These are phyloP conservation scores for Saccopteryx bilineata DNA, from an alignment of 2,113 vertebrate genomes.

Conservation along the genomic window DNA sequence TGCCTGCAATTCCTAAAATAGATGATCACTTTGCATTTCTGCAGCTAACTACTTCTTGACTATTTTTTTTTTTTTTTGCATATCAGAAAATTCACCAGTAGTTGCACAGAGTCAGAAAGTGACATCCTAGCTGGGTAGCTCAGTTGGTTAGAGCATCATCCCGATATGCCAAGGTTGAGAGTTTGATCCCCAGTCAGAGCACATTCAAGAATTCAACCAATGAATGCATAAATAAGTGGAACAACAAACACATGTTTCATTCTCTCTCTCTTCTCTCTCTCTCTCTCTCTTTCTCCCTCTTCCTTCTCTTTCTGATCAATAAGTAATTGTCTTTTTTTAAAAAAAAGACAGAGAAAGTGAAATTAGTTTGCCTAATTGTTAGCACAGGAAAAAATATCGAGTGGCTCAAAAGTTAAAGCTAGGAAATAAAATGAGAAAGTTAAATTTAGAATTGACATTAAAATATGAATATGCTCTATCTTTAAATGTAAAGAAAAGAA, in stretches of 20 bases:
- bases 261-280: too few relatives aligned
- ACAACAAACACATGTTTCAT: too few relatives aligned
- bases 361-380: neutral
- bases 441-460: neutral
- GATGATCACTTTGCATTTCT: neutral
- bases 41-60: neutral
- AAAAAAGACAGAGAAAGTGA: neutral
- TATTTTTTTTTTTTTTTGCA: neutral
- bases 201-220: too few relatives aligned
- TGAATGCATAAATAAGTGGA: too few relatives aligned
- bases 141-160: too few relatives aligned
- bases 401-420: neutral
- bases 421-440: constrained; percentile 18
- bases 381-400: neutral
- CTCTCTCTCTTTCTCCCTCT: too few relatives aligned
- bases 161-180: too few relatives aligned
- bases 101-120: constrained; percentile 12
- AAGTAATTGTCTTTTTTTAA: too few relatives aligned
- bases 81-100: constrained; percentile 40
- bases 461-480: neutral
- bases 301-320: too few relatives aligned
- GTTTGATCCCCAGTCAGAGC: too few relatives aligned
- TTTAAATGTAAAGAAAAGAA: neutral
- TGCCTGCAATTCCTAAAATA: neutral
- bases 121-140: too few relatives aligned